These are phyloP conservation scores for Megastigmus dorsalis DNA, from an alignment of 2,888 invertebrate genomes.

Conservation along the genomic window DNA sequence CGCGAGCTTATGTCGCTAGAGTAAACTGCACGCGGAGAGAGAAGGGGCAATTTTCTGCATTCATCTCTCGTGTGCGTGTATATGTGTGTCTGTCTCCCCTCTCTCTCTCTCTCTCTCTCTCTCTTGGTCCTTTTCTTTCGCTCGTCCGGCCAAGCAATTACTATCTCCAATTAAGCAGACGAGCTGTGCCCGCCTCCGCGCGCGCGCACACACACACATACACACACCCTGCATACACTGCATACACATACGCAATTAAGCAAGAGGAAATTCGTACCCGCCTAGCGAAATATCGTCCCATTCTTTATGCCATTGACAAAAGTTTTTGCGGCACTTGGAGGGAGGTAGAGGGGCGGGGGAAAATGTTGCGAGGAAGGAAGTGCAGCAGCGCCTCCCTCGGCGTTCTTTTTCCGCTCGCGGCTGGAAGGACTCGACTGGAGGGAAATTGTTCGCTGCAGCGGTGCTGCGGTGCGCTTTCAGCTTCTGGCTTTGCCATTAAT, in stretches of 20 bases:
- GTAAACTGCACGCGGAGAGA: too few species aligned
- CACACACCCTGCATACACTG: neutral
- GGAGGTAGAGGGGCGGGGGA: too few species aligned
- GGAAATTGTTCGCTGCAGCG: conserved; percentile 21
- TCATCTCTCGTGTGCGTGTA: too few species aligned
- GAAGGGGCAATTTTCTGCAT: too few species aligned
- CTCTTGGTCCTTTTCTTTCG: too few species aligned
- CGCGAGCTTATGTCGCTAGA: too few species aligned
- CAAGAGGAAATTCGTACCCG: too few species aligned
- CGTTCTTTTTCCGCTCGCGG: neutral
- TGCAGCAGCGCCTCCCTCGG: neutral
- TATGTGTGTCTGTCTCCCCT: too few species aligned
- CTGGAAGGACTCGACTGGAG: too few species aligned
- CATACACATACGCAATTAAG: too few species aligned
- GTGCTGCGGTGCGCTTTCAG: neutral
- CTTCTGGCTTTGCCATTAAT: conserved; percentile 37
- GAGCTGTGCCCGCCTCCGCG: neutral
- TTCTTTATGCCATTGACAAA: neutral
- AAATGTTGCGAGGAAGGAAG: neutral
- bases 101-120: too few species aligned
- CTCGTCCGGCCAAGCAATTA: too few species aligned
- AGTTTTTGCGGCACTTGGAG: neutral
- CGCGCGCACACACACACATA: neutral
- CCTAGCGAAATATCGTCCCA: neutral
- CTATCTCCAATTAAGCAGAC: conserved; percentile 33